Conservation (phyloP, 2,797 vertebrate species). For the Avahi laniger region DNA sequence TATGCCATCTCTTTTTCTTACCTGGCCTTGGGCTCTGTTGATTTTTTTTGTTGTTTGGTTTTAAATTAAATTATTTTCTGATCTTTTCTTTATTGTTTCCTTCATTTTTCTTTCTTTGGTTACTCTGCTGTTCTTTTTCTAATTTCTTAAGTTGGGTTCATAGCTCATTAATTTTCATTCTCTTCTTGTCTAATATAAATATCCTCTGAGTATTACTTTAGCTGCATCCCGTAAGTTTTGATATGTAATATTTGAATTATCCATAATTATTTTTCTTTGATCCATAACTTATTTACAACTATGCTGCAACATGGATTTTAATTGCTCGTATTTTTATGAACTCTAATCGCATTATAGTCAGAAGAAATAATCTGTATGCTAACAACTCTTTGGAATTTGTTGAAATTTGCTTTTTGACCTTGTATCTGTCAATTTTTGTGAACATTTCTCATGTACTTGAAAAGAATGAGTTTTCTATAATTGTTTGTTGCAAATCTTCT, state of each 20-base stretch:
- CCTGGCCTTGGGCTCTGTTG: neutral
- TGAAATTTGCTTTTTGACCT: neutral
- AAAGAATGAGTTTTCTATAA: neutral
- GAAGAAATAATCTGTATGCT: neutral
- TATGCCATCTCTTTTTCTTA: slow-evolving; percentile 4
- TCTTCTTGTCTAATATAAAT: neutral
- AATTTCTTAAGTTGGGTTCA: neutral
- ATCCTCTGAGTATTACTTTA: neutral
- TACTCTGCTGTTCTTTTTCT: neutral
- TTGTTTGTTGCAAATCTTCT: neutral
- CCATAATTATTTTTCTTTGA: neutral
- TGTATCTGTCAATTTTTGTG: neutral
- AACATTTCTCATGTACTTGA: neutral
- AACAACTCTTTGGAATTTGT: neutral
- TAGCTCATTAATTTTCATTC: neutral
- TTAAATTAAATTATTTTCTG: slow-evolving; percentile 25
- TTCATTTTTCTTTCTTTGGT: neutral
- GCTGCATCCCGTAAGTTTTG: neutral
- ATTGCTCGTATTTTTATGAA: neutral
- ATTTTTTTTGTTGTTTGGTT: neutral
- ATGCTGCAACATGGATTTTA: neutral
- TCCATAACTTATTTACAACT: neutral
- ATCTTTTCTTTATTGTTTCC: neutral
- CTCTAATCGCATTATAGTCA: neutral
- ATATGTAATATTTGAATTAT: neutral